Conservation (phyloP, 2,797 vertebrate genomes). For the Morelia viridis region DNA sequence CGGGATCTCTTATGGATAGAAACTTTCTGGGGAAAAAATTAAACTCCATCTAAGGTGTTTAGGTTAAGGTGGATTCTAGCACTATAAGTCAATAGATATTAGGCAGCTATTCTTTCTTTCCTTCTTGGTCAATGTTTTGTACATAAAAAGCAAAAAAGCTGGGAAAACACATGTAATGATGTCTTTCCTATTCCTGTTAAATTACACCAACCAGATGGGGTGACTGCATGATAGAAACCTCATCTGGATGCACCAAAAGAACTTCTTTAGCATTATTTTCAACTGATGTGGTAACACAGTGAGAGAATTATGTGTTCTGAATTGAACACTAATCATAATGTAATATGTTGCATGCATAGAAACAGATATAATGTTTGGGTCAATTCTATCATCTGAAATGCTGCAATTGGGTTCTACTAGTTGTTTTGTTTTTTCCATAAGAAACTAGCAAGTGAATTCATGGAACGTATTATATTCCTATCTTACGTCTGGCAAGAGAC, state of each 20-base stretch:
- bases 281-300: background rate
- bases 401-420: constrained; percentile 10
- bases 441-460: constrained; percentile 3
- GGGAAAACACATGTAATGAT: background rate
- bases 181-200: background rate
- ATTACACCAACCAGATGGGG: background rate
- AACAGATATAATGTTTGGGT: no score
- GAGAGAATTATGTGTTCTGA: background rate
- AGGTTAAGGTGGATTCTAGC: background rate
- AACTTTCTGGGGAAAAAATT: background rate
- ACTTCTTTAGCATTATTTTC: background rate
- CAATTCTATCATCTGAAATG: constrained; percentile 10
- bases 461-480: constrained; percentile 9
- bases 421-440: background rate
- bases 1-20: background rate
- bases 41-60: background rate
- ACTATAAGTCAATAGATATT: background rate
- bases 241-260: background rate
- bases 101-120: background rate
- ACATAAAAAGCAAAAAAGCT: background rate
- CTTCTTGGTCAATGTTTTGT: background rate
- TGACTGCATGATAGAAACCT: background rate
- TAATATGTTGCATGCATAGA: background rate
- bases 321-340: background rate
- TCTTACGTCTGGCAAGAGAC: constrained; percentile 43